These are phyloP conservation scores for Enteromius argenteus DNA, from an alignment of 2,797 vertebrate species.

Conservation along the genomic window DNA sequence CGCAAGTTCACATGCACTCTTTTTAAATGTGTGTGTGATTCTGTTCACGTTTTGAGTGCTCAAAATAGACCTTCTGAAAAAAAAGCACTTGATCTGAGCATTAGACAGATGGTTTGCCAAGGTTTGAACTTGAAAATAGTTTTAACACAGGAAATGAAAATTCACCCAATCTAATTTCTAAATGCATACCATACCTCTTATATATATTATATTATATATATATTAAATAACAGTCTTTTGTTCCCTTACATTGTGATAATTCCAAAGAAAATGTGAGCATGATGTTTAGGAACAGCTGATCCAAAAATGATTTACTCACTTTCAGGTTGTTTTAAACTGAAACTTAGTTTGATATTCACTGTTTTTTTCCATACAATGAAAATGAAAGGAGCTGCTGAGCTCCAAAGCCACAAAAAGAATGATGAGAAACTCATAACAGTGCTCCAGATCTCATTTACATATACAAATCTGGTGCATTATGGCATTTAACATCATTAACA, in stretches of 20 bases:
- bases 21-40: conserved; percentile 19
- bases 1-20: conserved; percentile 3
- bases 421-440: not conserved
- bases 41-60: not conserved
- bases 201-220: not conserved
- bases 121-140: conserved; percentile 3
- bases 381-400: not conserved
- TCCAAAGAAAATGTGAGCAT: not conserved
- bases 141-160: not conserved
- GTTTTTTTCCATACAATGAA: not conserved
- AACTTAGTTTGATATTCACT: not conserved
- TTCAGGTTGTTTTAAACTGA: not conserved
- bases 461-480: not conserved
- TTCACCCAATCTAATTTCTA: not conserved
- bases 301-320: not conserved
- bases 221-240: too few species aligned
- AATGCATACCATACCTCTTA: not conserved
- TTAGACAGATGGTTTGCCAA: not conserved
- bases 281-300: not conserved
- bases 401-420: not conserved
- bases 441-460: not conserved
- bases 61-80: not conserved
- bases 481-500: not conserved
- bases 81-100: not conserved
- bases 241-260: not conserved